phyloP scores from a whole-genome alignment of 1,140 invertebrate species.

The Megathymus violae region DNA sequence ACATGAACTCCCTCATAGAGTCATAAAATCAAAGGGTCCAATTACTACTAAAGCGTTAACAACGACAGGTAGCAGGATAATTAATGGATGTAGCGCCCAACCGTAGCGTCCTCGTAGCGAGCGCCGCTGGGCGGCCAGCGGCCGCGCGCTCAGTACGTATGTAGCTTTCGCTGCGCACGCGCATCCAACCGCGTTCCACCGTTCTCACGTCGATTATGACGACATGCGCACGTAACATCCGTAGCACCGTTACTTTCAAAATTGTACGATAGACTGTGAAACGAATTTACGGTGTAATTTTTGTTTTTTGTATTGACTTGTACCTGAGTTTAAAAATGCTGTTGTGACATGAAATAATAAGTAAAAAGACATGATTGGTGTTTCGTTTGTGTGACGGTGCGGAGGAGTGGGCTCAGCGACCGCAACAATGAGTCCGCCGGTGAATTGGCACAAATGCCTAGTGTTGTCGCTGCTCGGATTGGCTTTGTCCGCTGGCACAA shows the following conservation, averaged over 20 bases:
- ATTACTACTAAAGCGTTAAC: slow-evolving; percentile 33
- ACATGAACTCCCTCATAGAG: too few relatives aligned
- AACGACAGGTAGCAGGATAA: slow-evolving; percentile 51
- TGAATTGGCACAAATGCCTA: slow-evolving; percentile 81
- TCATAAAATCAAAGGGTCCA: slow-evolving; percentile 11
- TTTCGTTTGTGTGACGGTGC: slow-evolving; percentile 57
- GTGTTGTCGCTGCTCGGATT: slow-evolving; percentile 80
- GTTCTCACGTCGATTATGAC: slow-evolving; percentile 47
- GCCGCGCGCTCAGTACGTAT: slow-evolving; percentile 58
- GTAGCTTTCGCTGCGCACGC: slow-evolving; percentile 71
- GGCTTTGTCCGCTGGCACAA: slow-evolving; percentile 81
- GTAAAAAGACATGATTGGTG: slow-evolving; percentile 47
- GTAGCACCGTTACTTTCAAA: slow-evolving; percentile 19
- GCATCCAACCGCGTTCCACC: slow-evolving; percentile 44
- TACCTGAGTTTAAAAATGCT: slow-evolving; percentile 29
- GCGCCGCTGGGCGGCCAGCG: slow-evolving; percentile 42
- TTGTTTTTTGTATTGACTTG: slow-evolving; percentile 1
- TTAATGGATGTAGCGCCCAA: slow-evolving; percentile 65
- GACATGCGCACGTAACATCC: slow-evolving; percentile 38
- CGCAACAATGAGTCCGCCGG: slow-evolving; percentile 71
- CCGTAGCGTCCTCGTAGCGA: slow-evolving; percentile 60
- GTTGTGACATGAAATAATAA: slow-evolving; percentile 44
- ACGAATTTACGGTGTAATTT: neutral
- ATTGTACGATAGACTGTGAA: slow-evolving; percentile 9
- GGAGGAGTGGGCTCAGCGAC: slow-evolving; percentile 48